phyloP scores from a whole-genome alignment of 2,888 invertebrate genomes.

The Biston betularia region DNA sequence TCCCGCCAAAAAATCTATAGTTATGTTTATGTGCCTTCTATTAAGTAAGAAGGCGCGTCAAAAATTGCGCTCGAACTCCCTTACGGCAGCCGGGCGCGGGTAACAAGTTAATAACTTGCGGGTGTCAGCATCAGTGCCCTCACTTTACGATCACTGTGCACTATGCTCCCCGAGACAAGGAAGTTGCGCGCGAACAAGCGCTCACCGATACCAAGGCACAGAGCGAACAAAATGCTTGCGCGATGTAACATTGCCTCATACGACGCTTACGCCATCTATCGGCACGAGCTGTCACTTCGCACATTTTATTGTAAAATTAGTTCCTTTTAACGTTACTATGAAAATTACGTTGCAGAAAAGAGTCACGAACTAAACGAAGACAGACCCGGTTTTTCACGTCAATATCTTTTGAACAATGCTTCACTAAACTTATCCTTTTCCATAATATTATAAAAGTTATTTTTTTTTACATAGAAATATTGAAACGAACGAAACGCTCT shows the following conservation, averaged over 20 bases:
- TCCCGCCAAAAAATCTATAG: too few relatives aligned
- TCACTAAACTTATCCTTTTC: too few relatives aligned
- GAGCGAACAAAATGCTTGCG: conserved; percentile 53
- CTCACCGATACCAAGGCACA: neutral
- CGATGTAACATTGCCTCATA: conserved; percentile 15
- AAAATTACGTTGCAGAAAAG: too few relatives aligned
- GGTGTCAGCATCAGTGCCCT: conserved; percentile 95
- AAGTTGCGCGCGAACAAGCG: conserved; percentile 66
- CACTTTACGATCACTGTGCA: conserved; percentile 94
- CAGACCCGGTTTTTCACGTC: too few relatives aligned
- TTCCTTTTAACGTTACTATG: neutral
- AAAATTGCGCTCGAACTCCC: conserved; percentile 91
- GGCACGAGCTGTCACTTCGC: neutral
- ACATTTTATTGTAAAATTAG: neutral
- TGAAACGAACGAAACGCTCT: too few relatives aligned
- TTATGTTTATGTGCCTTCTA: conserved; percentile 60
- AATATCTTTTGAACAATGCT: too few relatives aligned
- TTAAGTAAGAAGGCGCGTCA: conserved; percentile 91
- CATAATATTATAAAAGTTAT: too few relatives aligned
- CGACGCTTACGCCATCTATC: conserved; percentile 26
- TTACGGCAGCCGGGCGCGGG: conserved; percentile 86
- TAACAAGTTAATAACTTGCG: conserved; percentile 72
- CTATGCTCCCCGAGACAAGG: conserved; percentile 96
- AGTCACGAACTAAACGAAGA: too few relatives aligned
- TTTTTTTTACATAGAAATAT: too few relatives aligned